Percentiles rank a stretch among this genome's conserved stretches.
These are phyloP conservation scores for Capra hircus DNA, from an alignment of 2,113 vertebrate species.

Conservation along the genomic window DNA sequence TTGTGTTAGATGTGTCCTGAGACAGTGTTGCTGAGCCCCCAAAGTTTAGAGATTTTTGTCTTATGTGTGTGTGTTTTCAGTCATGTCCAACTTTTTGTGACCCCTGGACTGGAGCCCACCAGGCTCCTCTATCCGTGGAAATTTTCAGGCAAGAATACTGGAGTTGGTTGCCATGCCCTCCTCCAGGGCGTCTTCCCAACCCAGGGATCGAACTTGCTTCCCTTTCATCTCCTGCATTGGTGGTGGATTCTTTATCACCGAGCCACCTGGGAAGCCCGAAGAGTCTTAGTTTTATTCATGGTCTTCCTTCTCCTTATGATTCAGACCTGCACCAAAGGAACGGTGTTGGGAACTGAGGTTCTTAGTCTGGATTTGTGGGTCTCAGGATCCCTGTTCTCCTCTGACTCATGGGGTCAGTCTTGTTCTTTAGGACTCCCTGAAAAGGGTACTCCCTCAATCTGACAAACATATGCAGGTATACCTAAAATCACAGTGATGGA, in stretches of 20 bases:
- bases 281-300: not conserved
- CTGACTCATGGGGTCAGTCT: not conserved
- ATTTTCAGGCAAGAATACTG: not conserved
- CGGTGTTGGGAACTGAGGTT: not conserved
- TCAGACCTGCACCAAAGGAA: not conserved
- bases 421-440: not conserved
- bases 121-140: not conserved
- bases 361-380: not conserved
- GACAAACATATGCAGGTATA: not conserved
- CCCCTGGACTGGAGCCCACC: not conserved
- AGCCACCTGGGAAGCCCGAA: not conserved
- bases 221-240: not conserved
- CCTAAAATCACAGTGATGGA: not conserved
- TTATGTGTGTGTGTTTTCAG: not conserved
- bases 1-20: not conserved
- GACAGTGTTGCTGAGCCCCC: not conserved
- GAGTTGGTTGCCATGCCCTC: not conserved
- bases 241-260: not conserved
- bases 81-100: not conserved
- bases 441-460: not conserved
- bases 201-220: not conserved
- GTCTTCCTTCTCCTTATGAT: not conserved
- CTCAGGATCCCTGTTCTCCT: not conserved
- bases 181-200: not conserved
- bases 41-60: not conserved